Conservation (phyloP, 2,888 invertebrate genomes). For the Phortica magna region DNA sequence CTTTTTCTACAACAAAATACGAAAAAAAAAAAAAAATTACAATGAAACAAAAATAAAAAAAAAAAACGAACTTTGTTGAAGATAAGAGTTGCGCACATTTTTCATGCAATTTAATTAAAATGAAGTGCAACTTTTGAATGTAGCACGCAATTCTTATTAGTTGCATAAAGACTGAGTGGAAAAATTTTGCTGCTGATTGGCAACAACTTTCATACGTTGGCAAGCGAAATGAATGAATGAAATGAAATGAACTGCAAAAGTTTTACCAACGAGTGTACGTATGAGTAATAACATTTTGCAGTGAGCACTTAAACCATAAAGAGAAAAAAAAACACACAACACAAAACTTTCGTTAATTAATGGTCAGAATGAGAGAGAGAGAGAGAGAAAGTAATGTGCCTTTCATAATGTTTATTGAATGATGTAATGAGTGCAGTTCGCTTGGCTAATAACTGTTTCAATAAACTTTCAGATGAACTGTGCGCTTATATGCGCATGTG, state of each 20-base stretch:
- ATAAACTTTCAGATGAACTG: constrained; percentile 7
- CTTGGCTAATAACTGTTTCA: constrained; percentile 19
- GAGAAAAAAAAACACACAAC: background rate
- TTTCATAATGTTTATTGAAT: constrained; percentile 42
- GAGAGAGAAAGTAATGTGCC: background rate
- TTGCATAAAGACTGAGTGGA: constrained; percentile 15
- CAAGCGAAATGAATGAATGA: constrained; percentile 30
- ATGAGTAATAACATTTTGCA: constrained; percentile 43
- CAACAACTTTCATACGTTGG: constrained; percentile 8
- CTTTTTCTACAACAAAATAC: background rate
- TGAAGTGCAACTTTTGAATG: constrained; percentile 50
- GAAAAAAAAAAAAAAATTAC: constrained; percentile 39
- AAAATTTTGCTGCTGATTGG: constrained; percentile 30
- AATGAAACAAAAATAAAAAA: background rate
- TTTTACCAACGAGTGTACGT: constrained; percentile 35
- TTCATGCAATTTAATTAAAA: constrained; percentile 58
- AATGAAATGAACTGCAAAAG: constrained; percentile 11
- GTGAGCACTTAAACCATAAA: constrained; percentile 22
- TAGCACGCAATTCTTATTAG: constrained; percentile 15
- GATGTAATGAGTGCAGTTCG: constrained; percentile 23
- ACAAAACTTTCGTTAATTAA: constrained; percentile 53
- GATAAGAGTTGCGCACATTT: constrained; percentile 39
- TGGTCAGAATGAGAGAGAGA: constrained; percentile 30
- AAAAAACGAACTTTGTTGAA: constrained; percentile 37
- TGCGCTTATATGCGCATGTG: no score